Conservation (phyloP, 2,888 invertebrate genomes). For the Campoplex nolae region DNA sequence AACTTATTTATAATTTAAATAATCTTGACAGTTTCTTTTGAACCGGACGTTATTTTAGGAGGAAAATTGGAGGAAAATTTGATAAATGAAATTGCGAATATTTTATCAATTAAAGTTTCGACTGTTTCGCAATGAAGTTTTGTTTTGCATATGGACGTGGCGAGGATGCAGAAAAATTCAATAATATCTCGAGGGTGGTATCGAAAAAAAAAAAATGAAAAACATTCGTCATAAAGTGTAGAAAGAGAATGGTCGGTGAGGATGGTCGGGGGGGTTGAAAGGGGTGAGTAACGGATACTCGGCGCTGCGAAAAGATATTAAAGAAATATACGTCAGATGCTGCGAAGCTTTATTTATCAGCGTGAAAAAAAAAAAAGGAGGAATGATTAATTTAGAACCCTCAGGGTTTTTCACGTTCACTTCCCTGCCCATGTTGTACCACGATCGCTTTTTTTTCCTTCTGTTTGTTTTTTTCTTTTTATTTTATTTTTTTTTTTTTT, state of each 20-base stretch:
- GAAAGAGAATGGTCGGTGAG: neutral
- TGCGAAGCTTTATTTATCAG: conserved; percentile 50
- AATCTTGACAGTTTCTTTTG: too few relatives aligned
- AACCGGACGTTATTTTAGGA: too few relatives aligned
- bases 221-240: neutral
- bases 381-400: conserved; percentile 55
- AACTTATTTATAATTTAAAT: too few relatives aligned
- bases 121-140: conserved; percentile 7
- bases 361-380: conserved; percentile 35
- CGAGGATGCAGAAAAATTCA: conserved; percentile 30
- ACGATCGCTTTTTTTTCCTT: conserved; percentile 18
- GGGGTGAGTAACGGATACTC: neutral
- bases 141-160: conserved; percentile 11
- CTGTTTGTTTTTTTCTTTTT: neutral
- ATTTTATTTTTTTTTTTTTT: neutral
- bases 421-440: neutral
- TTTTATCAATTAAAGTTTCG: neutral
- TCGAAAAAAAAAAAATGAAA: conserved; percentile 35
- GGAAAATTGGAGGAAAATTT: too few relatives aligned
- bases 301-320: conserved; percentile 33
- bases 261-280: neutral
- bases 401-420: conserved; percentile 16
- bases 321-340: conserved; percentile 34
- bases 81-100: neutral
- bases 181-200: conserved; percentile 39